Evolutionary conservation across 2,888 invertebrate genomes (phyloP).

Genomic region (Noctua pronuba): DNA sequence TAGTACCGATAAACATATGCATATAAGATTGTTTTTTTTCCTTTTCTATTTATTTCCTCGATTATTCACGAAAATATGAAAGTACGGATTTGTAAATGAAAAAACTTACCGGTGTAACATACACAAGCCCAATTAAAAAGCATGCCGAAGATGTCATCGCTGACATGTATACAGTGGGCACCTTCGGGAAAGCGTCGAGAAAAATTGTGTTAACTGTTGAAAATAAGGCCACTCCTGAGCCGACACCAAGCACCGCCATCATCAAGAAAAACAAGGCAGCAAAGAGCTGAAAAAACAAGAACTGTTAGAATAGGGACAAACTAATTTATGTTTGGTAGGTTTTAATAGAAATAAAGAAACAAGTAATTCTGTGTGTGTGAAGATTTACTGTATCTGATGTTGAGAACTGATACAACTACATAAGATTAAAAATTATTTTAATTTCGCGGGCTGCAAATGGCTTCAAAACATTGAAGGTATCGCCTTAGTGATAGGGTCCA

Average conservation of each 20-base stretch:
- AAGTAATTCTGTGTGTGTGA: not conserved
- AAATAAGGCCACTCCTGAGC: constrained; percentile 93
- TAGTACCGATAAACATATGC: no score
- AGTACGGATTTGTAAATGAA: not conserved
- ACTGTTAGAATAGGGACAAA: not conserved
- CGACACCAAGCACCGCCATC: constrained; percentile 94
- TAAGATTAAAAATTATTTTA: not conserved
- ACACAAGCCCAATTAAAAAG: constrained; percentile 92
- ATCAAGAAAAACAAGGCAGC: constrained; percentile 95
- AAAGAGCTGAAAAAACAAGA: constrained; percentile 90
- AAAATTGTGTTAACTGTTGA: constrained; percentile 92
- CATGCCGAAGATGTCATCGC: constrained; percentile 87
- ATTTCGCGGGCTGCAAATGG: not conserved
- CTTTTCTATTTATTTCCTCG: not conserved
- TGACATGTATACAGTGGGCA: constrained; percentile 91
- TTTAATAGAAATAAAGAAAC: not conserved
- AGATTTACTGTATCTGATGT: not conserved
- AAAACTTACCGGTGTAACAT: constrained; percentile 93
- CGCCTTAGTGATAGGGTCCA: not conserved
- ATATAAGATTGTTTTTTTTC: no score
- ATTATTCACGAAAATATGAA: not conserved
- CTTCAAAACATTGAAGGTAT: not conserved
- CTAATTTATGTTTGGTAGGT: not conserved
- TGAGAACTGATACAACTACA: not conserved
- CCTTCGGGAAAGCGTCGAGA: constrained; percentile 92